Percentiles rank a stretch among this genome's conserved stretches.
phyloP scores from a whole-genome alignment of 1,140 invertebrate species.

The Rhizoglyphus robini region DNA sequence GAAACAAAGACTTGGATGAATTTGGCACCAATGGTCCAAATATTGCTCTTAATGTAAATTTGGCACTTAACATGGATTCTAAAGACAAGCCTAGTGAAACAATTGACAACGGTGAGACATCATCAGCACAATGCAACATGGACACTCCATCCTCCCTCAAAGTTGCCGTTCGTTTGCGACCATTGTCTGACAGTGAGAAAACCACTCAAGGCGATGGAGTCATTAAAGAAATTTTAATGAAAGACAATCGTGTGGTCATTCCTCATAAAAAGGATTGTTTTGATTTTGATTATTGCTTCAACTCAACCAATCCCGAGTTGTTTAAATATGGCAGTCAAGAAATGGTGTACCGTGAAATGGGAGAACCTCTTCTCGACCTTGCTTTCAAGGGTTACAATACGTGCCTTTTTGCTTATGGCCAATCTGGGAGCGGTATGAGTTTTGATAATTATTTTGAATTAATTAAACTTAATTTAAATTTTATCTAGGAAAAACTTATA shows the following conservation, averaged over 20 bases:
- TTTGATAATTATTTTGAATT: not conserved
- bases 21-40: conserved; percentile 38
- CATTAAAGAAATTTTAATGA: not conserved
- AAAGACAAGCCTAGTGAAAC: not conserved
- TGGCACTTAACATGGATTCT: conserved; percentile 4
- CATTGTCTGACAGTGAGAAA: conserved; percentile 1
- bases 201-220: not conserved
- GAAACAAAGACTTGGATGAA: not conserved
- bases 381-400: conserved; percentile 97
- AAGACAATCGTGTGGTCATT: not conserved
- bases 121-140: not conserved
- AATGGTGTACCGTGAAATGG: conserved; percentile 6
- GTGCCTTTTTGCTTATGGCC: conserved; percentile 96
- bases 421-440: conserved; percentile 54
- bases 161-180: conserved; percentile 19
- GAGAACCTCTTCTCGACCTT: conserved; percentile 26
- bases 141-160: not conserved
- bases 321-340: conserved; percentile 13
- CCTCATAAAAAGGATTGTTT: conserved; percentile 11
- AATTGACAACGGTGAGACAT: not conserved
- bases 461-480: not conserved
- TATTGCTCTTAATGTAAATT: conserved; percentile 28
- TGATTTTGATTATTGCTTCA: conserved; percentile 21
- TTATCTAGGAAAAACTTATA: conserved; percentile 73
- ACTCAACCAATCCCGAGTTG: conserved; percentile 4